phyloP scores from a whole-genome alignment of 2,113 vertebrate genomes.

The Thunnus thynnus region DNA sequence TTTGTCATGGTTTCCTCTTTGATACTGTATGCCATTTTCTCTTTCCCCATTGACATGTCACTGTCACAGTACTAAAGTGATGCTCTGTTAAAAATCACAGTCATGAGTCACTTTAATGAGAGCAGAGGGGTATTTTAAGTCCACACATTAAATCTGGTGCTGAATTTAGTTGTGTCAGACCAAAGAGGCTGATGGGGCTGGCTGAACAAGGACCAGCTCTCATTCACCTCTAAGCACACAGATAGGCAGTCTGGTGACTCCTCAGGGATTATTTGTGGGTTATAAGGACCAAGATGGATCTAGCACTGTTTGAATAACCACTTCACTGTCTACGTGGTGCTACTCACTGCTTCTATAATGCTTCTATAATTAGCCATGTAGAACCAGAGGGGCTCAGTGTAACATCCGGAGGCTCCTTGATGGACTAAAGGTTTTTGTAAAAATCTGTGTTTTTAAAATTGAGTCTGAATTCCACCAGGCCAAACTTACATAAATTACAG shows the following conservation, averaged over 20 bases:
- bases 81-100: slow-evolving; percentile 41
- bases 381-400: slow-evolving; percentile 27
- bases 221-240: slow-evolving; percentile 17
- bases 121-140: slow-evolving; percentile 55
- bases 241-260: slow-evolving; percentile 15
- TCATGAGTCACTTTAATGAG: slow-evolving; percentile 58
- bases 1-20: slow-evolving; percentile 29
- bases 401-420: slow-evolving; percentile 23
- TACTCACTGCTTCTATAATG: slow-evolving; percentile 10
- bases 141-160: slow-evolving; percentile 39
- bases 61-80: slow-evolving; percentile 56
- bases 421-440: slow-evolving; percentile 20
- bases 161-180: slow-evolving; percentile 34
- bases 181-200: neutral
- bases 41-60: slow-evolving; percentile 57
- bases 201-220: slow-evolving; percentile 5
- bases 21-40: slow-evolving; percentile 13
- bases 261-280: slow-evolving; percentile 13
- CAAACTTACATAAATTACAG: neutral
- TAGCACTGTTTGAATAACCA: slow-evolving; percentile 13
- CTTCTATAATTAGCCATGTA: slow-evolving; percentile 18
- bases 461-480: neutral
- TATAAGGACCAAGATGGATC: slow-evolving; percentile 23
- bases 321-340: neutral
- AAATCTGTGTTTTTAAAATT: neutral